These are phyloP conservation scores for Ptychobarbus kaznakovi DNA, from an alignment of 2,797 vertebrate species.

Conservation along the genomic window DNA sequence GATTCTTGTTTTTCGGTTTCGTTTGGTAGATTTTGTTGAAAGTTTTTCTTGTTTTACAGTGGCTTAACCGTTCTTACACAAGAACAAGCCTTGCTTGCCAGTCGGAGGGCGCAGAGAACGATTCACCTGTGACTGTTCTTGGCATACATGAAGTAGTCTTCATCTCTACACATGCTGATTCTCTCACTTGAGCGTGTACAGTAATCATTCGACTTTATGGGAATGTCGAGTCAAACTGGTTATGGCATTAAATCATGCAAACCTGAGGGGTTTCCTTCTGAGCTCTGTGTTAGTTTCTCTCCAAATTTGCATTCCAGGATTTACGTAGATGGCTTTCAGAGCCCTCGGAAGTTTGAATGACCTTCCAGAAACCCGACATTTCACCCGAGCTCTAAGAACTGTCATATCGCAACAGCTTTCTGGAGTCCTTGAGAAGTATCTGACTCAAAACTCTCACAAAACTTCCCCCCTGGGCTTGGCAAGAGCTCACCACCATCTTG, in stretches of 20 bases:
- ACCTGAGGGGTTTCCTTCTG: slow-evolving; percentile 21
- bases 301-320: slow-evolving; percentile 5
- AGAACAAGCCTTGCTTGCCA: slow-evolving; percentile 44
- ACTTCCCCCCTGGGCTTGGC: slow-evolving; percentile 28
- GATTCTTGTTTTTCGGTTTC: slow-evolving; percentile 14
- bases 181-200: slow-evolving; percentile 34
- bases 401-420: slow-evolving; percentile 2
- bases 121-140: slow-evolving; percentile 18
- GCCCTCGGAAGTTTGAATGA: neutral
- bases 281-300: slow-evolving; percentile 18
- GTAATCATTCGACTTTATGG: slow-evolving; percentile 17
- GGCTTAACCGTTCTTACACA: slow-evolving; percentile 41
- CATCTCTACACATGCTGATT: slow-evolving; percentile 26
- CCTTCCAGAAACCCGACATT: slow-evolving; percentile 23
- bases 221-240: slow-evolving; percentile 16
- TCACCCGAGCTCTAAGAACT: slow-evolving; percentile 18
- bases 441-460: slow-evolving; percentile 13
- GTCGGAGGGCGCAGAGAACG: slow-evolving; percentile 34
- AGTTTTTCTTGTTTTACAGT: slow-evolving; percentile 42
- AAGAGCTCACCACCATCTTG: slow-evolving; percentile 41
- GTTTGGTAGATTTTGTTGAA: slow-evolving; percentile 35
- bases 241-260: slow-evolving; percentile 15
- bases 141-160: slow-evolving; percentile 17
- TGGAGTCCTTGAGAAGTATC: slow-evolving; percentile 15
- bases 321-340: slow-evolving; percentile 3